Base-by-base conservation (phyloP, 2,888 invertebrate genomes). In the Protonemura montana region DNA sequence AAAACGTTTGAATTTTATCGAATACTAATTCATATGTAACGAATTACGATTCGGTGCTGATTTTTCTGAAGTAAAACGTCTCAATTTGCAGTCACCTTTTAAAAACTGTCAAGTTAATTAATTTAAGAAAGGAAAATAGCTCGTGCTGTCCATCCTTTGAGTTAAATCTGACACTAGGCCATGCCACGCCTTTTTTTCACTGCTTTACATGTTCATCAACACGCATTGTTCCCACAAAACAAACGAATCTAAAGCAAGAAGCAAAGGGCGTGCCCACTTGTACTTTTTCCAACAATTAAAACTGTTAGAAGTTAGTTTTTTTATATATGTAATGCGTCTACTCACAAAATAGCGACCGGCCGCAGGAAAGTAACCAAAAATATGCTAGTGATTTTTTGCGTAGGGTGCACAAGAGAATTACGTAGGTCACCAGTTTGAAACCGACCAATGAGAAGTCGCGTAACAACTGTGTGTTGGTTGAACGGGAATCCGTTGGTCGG, bases 401-500 rank as follows among this genome's bases (percentile, higher is more conserved):
- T 81, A 81, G 81, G 81, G 30, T 83, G 30, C 41, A 10, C 30
- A 26, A 6, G 27, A 42, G 59, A 41, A 35, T n/a, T 29, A 82
- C 30, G 29, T 82, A 27, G 27, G 78, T 30, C 28, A 29, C 26
- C 81, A 29, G 30, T 84, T 84, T 76, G 59, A 84, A 84, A 84
- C n/a, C 27, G 76, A 84, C 84, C 84, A 84, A 84, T 84, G 28
- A 27, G 84, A 26, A 28, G 28, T 59, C 26, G 13, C 76, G 42
- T 82, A 30, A 27, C 78, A 41, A 30, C 35, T 35, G 26, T 42
- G 76, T 59, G 42, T 26, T 76, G 59, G 84, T 84, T 84, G 26
- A n/a, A 26, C n/a, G 59, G 25, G 42, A 76, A 28, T 84, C 84
- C 84, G 84, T 84, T 84, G 59, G 26, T 59, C 59, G 84, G 25